phyloP scores from a whole-genome alignment of 37 sponge, comb jelly and placozoan species.

The Agelas oroides region DNA sequence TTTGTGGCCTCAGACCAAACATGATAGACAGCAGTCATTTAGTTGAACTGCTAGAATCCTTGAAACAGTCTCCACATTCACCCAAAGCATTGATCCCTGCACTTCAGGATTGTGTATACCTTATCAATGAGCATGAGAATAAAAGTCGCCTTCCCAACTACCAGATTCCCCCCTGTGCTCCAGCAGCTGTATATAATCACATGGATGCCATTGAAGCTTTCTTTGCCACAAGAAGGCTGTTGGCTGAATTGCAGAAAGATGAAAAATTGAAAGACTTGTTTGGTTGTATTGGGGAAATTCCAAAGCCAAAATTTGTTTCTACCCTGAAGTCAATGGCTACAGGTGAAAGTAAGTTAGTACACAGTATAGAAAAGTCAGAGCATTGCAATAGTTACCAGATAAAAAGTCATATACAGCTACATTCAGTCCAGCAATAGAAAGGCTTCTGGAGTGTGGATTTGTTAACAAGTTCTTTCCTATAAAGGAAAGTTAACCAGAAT shows the following conservation, averaged over 20 bases:
- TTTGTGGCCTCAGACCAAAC: conserved; percentile 31
- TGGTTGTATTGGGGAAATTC: conserved; percentile 6
- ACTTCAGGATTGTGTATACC: conserved; percentile 33
- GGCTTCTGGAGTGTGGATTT: too few species aligned
- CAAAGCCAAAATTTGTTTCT: conserved; percentile 11
- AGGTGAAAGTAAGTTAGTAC: neutral
- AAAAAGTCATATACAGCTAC: too few species aligned
- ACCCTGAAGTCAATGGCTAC: neutral
- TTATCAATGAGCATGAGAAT: conserved; percentile 48
- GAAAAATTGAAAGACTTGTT: conserved; percentile 1
- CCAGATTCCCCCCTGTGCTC: conserved; percentile 54
- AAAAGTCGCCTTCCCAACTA: conserved; percentile 60
- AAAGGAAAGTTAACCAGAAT: too few species aligned
- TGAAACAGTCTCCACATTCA: conserved; percentile 18
- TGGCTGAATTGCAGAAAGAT: neutral
- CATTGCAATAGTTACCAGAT: too few species aligned
- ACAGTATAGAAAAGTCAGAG: neutral
- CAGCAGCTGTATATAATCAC: conserved; percentile 32
- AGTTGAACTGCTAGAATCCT: conserved; percentile 13
- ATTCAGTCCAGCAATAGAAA: too few species aligned
- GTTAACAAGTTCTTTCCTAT: too few species aligned
- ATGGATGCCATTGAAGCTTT: conserved; percentile 50
- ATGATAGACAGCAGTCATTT: conserved; percentile 29
- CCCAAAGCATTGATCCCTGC: neutral
- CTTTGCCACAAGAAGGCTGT: conserved; percentile 17